A percentile compares a stretch with the other conserved stretches of the same genome.
phyloP scores from a whole-genome alignment of 2,888 invertebrate species.

The Leptopilina myrica region DNA sequence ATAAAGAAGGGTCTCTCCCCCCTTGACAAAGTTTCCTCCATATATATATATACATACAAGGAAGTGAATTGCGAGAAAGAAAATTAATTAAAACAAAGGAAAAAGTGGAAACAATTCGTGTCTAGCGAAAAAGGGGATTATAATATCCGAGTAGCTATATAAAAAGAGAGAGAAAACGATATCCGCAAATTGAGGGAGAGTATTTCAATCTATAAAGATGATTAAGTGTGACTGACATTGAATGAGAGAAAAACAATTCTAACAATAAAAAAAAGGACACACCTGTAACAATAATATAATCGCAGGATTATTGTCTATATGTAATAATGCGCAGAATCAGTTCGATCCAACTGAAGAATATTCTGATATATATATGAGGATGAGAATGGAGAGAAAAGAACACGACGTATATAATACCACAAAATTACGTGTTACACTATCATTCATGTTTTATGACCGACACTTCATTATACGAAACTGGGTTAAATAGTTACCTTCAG shows the following conservation, averaged over 20 bases:
- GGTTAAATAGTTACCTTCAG: conserved; percentile 23
- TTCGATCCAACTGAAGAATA: background rate
- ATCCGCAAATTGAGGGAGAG: background rate
- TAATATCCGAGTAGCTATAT: background rate
- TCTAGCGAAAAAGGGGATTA: background rate
- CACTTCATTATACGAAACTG: conserved; percentile 13
- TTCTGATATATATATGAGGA: conserved; percentile 9
- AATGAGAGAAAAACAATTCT: too few species aligned
- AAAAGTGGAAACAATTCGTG: background rate
- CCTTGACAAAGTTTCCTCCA: background rate
- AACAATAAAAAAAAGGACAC: background rate
- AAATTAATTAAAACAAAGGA: background rate
- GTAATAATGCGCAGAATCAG: background rate
- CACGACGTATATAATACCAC: conserved; percentile 1
- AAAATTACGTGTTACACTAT: conserved; percentile 14
- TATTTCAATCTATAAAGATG: background rate
- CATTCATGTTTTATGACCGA: conserved; percentile 9
- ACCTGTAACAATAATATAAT: background rate
- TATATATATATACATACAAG: background rate
- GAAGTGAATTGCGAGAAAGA: conserved; percentile 9
- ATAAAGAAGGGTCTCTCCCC: too few species aligned
- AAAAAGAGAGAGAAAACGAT: background rate
- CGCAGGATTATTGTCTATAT: too few species aligned
- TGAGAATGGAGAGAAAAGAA: background rate
- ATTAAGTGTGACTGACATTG: background rate